Percentiles rank a stretch among this genome's conserved stretches.
phyloP scores from a whole-genome alignment of 2,113 vertebrate genomes.

The Macquaria ambigua region DNA sequence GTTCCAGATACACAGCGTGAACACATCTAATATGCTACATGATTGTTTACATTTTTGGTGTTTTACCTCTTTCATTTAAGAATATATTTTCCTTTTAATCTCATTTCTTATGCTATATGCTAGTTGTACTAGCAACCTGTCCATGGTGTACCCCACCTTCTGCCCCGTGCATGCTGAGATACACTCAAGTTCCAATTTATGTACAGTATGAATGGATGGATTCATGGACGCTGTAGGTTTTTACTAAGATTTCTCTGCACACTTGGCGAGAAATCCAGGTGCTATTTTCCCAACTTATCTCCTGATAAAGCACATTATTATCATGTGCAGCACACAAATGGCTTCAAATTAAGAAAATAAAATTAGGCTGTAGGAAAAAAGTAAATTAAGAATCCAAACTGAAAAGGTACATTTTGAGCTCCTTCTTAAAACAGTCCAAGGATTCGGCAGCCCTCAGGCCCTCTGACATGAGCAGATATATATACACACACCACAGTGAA shows the following conservation, averaged over 20 bases:
- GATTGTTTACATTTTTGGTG: not conserved
- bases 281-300: not conserved
- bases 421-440: not conserved
- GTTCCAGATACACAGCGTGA: conserved; percentile 5
- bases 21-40: not conserved
- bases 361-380: not conserved
- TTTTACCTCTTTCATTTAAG: not conserved
- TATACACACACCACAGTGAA: not conserved
- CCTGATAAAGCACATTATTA: not conserved
- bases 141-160: not conserved
- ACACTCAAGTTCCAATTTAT: not conserved
- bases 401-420: not conserved
- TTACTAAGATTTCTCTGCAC: not conserved
- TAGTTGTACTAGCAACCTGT: not conserved
- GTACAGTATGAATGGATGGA: not conserved
- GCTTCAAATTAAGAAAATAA: conserved; percentile 1
- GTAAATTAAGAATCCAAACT: not conserved
- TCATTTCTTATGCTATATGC: not conserved
- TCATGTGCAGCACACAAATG: not conserved
- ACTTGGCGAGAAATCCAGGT: not conserved
- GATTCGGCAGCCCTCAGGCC: not conserved
- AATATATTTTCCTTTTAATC: not conserved
- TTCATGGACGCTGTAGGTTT: not conserved
- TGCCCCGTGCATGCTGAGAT: not conserved
- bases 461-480: not conserved